Evolutionary conservation across 2,113 vertebrate species (phyloP).

Genomic region (Lota lota): DNA sequence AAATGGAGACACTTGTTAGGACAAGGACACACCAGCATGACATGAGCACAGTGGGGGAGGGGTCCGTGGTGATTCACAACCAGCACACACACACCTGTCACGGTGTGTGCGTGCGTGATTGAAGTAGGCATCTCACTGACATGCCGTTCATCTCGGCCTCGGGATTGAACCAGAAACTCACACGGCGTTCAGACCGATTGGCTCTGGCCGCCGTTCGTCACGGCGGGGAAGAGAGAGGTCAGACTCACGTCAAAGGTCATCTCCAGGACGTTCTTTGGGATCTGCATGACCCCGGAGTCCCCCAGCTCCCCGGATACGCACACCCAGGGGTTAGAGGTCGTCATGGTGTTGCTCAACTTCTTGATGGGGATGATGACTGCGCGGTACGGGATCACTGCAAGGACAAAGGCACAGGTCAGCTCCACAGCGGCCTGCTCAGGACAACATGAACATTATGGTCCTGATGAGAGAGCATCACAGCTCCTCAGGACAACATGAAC

Average conservation of each 20-base stretch:
- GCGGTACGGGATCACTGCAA: constrained; percentile 88
- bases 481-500: too few species aligned
- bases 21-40: constrained; percentile 33
- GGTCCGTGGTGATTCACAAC: neutral
- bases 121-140: too few species aligned
- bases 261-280: constrained; percentile 91
- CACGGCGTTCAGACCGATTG: too few species aligned
- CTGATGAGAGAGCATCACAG: too few species aligned
- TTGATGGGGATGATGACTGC: constrained; percentile 91
- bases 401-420: constrained; percentile 10
- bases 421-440: too few species aligned
- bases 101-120: neutral
- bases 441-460: too few species aligned
- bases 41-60: neutral
- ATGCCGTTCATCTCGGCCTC: too few species aligned
- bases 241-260: constrained; percentile 90
- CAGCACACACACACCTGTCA: neutral
- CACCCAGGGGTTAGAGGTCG: constrained; percentile 94
- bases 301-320: constrained; percentile 90
- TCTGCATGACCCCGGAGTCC: constrained; percentile 89
- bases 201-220: too few species aligned
- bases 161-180: too few species aligned
- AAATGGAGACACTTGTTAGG: constrained; percentile 59
- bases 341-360: constrained; percentile 90
- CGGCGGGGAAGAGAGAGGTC: neutral